These are phyloP conservation scores for Tupaia chinensis DNA, from an alignment of 2,113 vertebrate genomes.

Conservation along the genomic window DNA sequence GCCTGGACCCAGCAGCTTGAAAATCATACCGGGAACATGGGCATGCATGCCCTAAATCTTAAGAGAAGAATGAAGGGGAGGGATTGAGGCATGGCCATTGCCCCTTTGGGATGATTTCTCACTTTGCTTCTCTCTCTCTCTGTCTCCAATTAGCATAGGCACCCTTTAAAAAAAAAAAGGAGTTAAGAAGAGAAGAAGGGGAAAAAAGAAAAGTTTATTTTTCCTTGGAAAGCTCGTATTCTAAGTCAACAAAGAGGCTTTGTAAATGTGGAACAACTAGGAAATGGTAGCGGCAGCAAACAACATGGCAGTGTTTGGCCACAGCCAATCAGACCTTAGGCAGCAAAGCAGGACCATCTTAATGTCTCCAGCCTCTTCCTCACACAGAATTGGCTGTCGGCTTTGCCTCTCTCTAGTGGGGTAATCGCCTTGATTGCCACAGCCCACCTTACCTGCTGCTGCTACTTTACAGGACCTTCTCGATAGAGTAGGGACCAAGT, in stretches of 20 bases:
- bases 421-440: too few relatives aligned
- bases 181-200: neutral
- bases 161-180: too few relatives aligned
- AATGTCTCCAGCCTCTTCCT: neutral
- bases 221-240: neutral
- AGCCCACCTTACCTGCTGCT: neutral
- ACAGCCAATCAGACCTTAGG: neutral
- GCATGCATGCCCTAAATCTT: too few relatives aligned
- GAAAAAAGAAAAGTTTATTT: neutral
- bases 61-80: neutral
- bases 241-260: neutral
- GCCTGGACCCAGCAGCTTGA: too few relatives aligned
- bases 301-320: too few relatives aligned
- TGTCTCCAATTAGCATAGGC: too few relatives aligned
- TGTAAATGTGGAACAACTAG: neutral
- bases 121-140: too few relatives aligned
- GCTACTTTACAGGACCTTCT: neutral
- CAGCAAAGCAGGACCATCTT: neutral
- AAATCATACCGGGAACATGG: too few relatives aligned
- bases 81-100: too few relatives aligned
- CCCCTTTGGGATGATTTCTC: too few relatives aligned
- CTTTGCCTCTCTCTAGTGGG: neutral
- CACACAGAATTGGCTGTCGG: neutral
- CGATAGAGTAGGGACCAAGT: neutral
- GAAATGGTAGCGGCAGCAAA: neutral